phyloP scores from a whole-genome alignment of 2,113 vertebrate genomes.

The Scopus umbretta region DNA sequence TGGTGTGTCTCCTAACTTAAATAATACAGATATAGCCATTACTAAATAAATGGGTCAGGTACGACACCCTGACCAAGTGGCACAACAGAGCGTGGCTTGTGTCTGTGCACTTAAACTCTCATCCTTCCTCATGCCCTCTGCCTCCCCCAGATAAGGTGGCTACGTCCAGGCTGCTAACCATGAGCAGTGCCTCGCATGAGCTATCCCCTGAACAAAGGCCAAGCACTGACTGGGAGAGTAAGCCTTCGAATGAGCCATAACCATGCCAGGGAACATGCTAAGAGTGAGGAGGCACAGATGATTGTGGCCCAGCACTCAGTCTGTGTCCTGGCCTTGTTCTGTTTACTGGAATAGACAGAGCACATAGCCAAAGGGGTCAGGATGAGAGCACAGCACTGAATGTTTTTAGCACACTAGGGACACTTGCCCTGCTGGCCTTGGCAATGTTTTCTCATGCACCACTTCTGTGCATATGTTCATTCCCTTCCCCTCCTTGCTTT shows the following conservation, averaged over 20 bases:
- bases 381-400: not conserved
- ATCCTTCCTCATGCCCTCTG: not conserved
- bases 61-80: not conserved
- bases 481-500: not conserved
- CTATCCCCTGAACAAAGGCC: not conserved
- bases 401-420: constrained; percentile 1
- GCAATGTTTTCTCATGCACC: not conserved
- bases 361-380: not conserved
- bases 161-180: not conserved
- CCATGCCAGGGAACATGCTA: not conserved
- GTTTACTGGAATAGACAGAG: constrained; percentile 19
- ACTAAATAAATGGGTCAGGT: not conserved
- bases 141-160: not conserved
- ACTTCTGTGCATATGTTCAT: not conserved
- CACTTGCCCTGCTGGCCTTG: constrained; percentile 16
- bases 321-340: not conserved
- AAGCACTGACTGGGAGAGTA: not conserved
- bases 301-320: not conserved
- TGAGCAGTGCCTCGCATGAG: not conserved
- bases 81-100: not conserved
- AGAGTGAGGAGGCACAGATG: not conserved
- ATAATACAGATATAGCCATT: too few species aligned
- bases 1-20: not conserved
- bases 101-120: not conserved
- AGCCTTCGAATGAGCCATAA: not conserved